Percentiles rank a stretch among this genome's conserved stretches.
Evolutionary conservation across 1,140 invertebrate species (phyloP).

Genomic region (Zaprionus ghesquierei): DNA sequence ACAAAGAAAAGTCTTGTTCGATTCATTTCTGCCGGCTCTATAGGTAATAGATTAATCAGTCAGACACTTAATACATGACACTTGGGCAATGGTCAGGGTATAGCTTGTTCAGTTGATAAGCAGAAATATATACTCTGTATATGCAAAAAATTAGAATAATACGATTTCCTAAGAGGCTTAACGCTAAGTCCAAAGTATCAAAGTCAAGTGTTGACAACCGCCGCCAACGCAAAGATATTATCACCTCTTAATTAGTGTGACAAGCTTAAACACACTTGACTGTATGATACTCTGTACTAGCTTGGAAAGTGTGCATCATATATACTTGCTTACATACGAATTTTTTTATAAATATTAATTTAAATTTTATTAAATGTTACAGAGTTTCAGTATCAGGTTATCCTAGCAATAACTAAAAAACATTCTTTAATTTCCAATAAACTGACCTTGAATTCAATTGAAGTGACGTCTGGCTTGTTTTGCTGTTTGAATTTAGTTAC

Average conservation of each 20-base stretch:
- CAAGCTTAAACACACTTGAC: not conserved
- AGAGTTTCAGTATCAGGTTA: no score
- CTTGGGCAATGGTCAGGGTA: not conserved
- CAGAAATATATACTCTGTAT: not conserved
- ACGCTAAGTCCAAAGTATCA: not conserved
- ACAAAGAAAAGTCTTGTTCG: not conserved
- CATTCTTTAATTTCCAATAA: not conserved
- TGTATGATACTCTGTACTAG: not conserved
- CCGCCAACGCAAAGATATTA: not conserved
- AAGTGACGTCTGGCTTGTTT: not conserved
- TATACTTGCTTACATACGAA: not conserved
- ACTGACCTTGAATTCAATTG: not conserved
- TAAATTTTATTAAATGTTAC: not conserved
- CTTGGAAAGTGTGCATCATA: not conserved
- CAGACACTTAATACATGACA: not conserved
- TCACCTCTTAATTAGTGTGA: not conserved
- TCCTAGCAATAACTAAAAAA: not conserved
- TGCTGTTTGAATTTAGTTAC: not conserved
- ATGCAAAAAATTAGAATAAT: not conserved
- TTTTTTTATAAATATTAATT: not conserved
- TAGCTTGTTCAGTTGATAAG: not conserved
- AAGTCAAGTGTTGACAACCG: not conserved
- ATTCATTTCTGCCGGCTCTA: not conserved
- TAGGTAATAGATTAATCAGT: not conserved
- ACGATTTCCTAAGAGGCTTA: not conserved